Conservation (phyloP, 2,888 invertebrate species). For the Napeogenes inachia region DNA sequence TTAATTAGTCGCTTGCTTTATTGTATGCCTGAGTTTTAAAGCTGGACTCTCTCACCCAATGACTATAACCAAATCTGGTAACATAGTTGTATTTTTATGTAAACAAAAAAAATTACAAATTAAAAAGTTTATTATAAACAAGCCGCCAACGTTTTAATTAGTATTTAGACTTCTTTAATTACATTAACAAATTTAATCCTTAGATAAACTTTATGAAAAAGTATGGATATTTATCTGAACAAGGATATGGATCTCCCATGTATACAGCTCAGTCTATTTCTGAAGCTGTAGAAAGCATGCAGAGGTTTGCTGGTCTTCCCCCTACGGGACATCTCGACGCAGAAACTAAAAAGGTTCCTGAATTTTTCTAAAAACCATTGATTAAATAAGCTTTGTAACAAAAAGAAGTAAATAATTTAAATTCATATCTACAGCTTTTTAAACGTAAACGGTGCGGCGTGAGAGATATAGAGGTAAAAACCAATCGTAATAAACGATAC, state of each 20-base stretch:
- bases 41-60: no score
- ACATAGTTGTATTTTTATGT: no score
- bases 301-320: slow-evolving; percentile 83
- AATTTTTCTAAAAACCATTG: not conserved
- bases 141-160: no score
- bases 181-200: slow-evolving; percentile 1
- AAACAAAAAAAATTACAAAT: no score
- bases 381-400: not conserved
- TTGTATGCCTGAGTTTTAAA: no score
- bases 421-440: slow-evolving; percentile 73
- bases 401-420: no score
- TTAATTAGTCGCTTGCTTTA: no score
- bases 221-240: slow-evolving; percentile 83
- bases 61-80: no score
- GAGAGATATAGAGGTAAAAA: slow-evolving; percentile 75
- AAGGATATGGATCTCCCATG: slow-evolving; percentile 41
- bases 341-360: slow-evolving; percentile 77
- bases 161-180: no score
- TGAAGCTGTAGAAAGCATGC: slow-evolving; percentile 81
- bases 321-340: slow-evolving; percentile 82
- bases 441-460: slow-evolving; percentile 83
- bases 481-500: slow-evolving; percentile 74
- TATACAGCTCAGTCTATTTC: slow-evolving; percentile 80
- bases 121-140: no score
- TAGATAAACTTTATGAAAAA: slow-evolving; percentile 82